A percentile compares a stretch with the other conserved stretches of the same genome.
phyloP scores from a whole-genome alignment of 2,888 invertebrate genomes.

The Formica aserva region DNA sequence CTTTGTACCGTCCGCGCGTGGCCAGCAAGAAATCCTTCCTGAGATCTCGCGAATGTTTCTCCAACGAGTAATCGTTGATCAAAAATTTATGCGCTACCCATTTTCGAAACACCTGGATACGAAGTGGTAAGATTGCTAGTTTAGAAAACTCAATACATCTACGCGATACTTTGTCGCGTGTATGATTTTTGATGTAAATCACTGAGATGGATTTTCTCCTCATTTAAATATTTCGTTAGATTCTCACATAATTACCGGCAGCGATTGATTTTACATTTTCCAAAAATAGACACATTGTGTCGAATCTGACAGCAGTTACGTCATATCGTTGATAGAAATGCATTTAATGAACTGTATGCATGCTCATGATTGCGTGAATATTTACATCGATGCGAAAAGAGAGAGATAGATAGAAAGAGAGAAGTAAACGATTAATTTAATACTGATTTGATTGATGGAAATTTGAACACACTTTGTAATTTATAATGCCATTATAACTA shows the following conservation, averaged over 20 bases:
- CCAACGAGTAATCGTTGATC: neutral
- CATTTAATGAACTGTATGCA: conserved; percentile 23
- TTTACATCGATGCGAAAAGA: neutral
- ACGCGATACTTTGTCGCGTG: neutral
- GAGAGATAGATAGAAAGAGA: neutral
- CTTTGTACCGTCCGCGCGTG: conserved; percentile 46
- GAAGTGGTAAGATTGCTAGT: neutral
- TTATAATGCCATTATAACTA: neutral
- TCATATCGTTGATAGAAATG: conserved; percentile 23
- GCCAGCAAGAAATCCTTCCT: conserved; percentile 36
- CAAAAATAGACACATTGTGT: conserved; percentile 44
- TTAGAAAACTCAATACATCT: neutral
- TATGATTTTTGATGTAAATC: conserved; percentile 25
- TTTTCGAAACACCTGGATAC: neutral
- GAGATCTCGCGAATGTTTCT: conserved; percentile 19
- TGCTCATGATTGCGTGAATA: conserved; percentile 23
- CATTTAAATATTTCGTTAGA: conserved; percentile 32
- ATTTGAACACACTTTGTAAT: neutral
- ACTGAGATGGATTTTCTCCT: conserved; percentile 51
- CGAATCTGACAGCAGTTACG: conserved; percentile 17
- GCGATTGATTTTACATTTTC: conserved; percentile 57
- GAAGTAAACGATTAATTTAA: neutral
- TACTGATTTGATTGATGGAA: neutral
- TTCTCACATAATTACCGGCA: conserved; percentile 23
- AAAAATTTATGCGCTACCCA: neutral